phyloP scores from a whole-genome alignment of 2,888 invertebrate species.

The Julus scanicus region DNA sequence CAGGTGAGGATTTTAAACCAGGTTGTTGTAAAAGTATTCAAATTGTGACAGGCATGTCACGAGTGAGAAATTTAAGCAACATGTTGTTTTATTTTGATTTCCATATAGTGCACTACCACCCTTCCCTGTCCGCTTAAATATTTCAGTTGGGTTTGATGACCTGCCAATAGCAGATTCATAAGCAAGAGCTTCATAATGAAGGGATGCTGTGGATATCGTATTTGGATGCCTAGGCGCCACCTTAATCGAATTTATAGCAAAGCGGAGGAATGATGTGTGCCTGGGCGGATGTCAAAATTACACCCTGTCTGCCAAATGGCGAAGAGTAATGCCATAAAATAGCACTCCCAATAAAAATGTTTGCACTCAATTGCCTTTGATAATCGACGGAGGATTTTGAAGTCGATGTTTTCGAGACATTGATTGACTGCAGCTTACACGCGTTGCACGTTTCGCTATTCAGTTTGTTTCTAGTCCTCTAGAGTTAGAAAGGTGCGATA shows the following conservation, averaged over 20 bases:
- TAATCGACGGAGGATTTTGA: conserved; percentile 18
- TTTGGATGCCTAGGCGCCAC: conserved; percentile 1
- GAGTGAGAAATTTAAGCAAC: not conserved
- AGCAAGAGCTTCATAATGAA: not conserved
- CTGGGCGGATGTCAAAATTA: conserved; percentile 35
- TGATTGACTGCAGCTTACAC: conserved; percentile 35
- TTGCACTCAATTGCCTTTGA: conserved; percentile 36
- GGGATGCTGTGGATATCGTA: not conserved
- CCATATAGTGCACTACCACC: not conserved
- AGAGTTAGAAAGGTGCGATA: not conserved
- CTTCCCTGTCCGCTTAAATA: not conserved
- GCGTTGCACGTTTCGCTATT: not conserved
- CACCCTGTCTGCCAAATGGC: conserved; percentile 38
- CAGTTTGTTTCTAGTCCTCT: not conserved
- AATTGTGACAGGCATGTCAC: too few relatives aligned
- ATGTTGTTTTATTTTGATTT: not conserved
- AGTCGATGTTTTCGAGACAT: conserved; percentile 34
- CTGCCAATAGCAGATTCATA: not conserved
- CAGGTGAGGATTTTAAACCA: too few relatives aligned
- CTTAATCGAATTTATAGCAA: conserved; percentile 28
- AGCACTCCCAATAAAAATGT: conserved; percentile 32
- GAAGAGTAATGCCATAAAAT: conserved; percentile 29
- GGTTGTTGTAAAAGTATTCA: too few relatives aligned
- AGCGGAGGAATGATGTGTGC: not conserved
- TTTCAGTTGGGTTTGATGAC: conserved; percentile 5